Conservation (phyloP, 2,113 vertebrate genomes). For the Emydura subglobosa region DNA sequence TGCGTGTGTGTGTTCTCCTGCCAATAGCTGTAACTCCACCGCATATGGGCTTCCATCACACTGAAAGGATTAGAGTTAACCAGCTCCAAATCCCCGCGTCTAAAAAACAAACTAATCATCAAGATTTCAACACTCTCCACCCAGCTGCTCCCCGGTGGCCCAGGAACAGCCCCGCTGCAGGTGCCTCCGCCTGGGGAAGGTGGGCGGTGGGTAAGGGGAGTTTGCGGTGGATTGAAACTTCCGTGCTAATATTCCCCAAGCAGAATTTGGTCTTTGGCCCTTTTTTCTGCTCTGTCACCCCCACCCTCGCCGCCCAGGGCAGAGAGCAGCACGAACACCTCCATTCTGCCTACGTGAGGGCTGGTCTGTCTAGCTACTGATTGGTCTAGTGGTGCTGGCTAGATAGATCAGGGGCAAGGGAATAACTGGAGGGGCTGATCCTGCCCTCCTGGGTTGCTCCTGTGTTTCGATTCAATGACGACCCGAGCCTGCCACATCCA, state of each 20-base stretch:
- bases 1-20: neutral
- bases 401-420: too few relatives aligned
- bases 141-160: neutral
- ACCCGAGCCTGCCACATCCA: neutral
- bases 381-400: too few relatives aligned
- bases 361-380: neutral
- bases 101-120: constrained; percentile 45
- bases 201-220: neutral
- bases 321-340: neutral
- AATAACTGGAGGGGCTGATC: neutral
- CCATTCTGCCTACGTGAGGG: neutral
- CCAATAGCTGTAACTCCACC: neutral
- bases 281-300: neutral
- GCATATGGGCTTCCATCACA: neutral
- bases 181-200: neutral
- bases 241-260: neutral
- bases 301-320: neutral
- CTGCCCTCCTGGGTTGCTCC: neutral
- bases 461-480: neutral
- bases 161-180: neutral
- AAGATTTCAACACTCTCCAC: neutral
- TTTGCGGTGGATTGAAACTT: accelerated
- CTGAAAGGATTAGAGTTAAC: constrained; percentile 35
- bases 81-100: constrained; percentile 24
- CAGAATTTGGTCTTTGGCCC: neutral